Conservation (phyloP, 2,888 invertebrate species). For the Hymenopus coronatus region DNA sequence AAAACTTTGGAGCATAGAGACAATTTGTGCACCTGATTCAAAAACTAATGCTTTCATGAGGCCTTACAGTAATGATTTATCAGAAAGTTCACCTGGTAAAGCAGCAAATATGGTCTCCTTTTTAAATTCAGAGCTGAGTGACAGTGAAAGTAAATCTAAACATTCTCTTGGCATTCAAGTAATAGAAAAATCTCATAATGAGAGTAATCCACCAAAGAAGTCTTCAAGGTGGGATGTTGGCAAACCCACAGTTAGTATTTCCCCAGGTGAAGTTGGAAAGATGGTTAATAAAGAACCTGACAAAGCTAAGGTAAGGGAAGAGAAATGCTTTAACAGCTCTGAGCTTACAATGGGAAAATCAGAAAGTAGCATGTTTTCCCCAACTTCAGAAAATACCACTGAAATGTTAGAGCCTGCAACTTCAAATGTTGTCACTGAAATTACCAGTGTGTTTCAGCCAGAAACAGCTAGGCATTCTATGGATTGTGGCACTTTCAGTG, state of each 20-base stretch:
- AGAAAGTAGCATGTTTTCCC: not conserved
- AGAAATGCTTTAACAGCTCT: not conserved
- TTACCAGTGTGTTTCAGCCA: not conserved
- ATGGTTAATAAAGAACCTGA: not conserved
- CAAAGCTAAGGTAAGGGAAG: not conserved
- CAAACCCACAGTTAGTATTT: conserved; percentile 37
- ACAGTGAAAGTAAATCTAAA: conserved; percentile 36
- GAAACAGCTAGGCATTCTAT: not conserved
- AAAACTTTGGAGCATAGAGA: conserved; percentile 41
- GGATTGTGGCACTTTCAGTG: not conserved
- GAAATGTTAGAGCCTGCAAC: not conserved
- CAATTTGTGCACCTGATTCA: conserved; percentile 37
- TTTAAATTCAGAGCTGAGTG: not conserved
- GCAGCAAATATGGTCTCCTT: not conserved
- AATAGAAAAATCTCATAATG: conserved; percentile 38
- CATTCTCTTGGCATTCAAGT: conserved; percentile 46
- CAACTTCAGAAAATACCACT: not conserved
- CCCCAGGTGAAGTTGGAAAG: not conserved
- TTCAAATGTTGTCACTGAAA: not conserved
- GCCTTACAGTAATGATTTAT: conserved; percentile 4
- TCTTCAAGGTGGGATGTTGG: conserved; percentile 52
- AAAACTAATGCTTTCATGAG: not conserved
- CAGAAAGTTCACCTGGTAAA: not conserved
- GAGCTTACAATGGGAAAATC: not conserved
- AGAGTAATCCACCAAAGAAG: conserved; percentile 40